Evolutionary conservation across 2,797 vertebrate genomes (phyloP), one percentile per base, ranked within the genome.

Genomic region (Bradypus variegatus): DNA sequence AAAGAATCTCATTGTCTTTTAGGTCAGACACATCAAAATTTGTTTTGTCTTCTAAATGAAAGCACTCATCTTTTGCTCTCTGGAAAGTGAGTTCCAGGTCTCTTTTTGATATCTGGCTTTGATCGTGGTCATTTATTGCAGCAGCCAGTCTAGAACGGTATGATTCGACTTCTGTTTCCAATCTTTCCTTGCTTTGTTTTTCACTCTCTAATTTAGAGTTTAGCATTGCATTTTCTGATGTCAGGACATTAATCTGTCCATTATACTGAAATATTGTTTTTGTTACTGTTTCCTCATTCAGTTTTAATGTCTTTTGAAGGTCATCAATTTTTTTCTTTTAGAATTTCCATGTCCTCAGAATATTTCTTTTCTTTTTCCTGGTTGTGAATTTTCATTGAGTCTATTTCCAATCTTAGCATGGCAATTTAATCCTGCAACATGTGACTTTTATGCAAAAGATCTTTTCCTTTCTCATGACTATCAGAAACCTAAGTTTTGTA

Each of bases 251-350:
- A 91, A 99, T 90, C 89, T 99, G 98, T 58, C 97, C 97, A 6
- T 97, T 98, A 96, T 97, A 98, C 89, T 98, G 98, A 85, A 97
- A 98, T 89, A 98, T 96, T 0, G 98, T 98, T 95, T 99, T 98
- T 4, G 98, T 97, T 95, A 99, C 97, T 19, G 98, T 96, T 91
- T 99, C 98, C 45, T 98, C 98, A 9, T 97, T 99, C 41, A 98
- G 95, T 95, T 98, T 98, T 85, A 99, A 97, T 91, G 99, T 98
- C 75, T 98, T 98, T 50, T 97, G 98, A 70, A 98, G 95, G 38
- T 98, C 98, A 89, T 98, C 98, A 0, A 0, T 98, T 98, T 93
- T 98, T 98, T 95, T 98, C 98, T 93, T 98, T 98, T 41, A 99
- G 96, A 14, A 96, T 92, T 89, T 98, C 98, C 67, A 98, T 98